phyloP scores from a whole-genome alignment of 2,113 vertebrate species.

The Menidia beryllina region DNA sequence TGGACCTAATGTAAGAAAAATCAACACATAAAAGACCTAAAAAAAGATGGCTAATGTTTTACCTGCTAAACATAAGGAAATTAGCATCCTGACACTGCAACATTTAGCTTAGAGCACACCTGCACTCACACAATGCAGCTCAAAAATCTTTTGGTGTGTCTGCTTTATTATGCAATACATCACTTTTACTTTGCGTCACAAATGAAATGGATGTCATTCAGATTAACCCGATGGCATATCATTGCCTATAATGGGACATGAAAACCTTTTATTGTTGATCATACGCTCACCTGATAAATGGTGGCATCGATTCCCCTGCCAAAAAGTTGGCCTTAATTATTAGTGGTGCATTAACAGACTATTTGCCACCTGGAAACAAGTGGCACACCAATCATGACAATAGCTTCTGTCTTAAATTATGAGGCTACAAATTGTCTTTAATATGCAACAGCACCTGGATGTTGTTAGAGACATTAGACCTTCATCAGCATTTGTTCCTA shows the following conservation, averaged over 20 bases:
- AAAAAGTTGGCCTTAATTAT: slow-evolving; percentile 45
- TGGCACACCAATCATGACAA: slow-evolving; percentile 55
- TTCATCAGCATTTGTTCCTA: slow-evolving; percentile 59
- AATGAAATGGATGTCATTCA: background rate
- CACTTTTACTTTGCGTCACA: background rate
- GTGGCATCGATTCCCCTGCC: slow-evolving; percentile 8
- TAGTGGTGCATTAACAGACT: slow-evolving; percentile 37
- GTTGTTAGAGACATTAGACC: slow-evolving; percentile 52
- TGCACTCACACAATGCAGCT: no score
- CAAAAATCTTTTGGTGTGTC: no score
- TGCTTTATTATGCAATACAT: no score
- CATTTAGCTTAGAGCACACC: background rate
- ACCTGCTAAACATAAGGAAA: background rate
- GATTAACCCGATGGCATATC: slow-evolving; percentile 14
- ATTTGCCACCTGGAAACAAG: slow-evolving; percentile 69
- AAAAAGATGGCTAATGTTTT: no score
- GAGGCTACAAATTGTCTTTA: slow-evolving; percentile 54
- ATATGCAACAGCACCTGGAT: slow-evolving; percentile 66
- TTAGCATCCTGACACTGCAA: background rate
- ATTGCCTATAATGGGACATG: slow-evolving; percentile 11
- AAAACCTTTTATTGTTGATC: slow-evolving; percentile 25
- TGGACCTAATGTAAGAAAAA: no score
- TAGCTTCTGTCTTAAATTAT: slow-evolving; percentile 54
- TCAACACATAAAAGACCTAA: background rate
- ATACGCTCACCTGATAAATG: background rate